Evolutionary conservation across 2,113 vertebrate genomes (phyloP), one percentile per base, ranked within the genome.

Genomic region (Erythrolamprus reginae): DNA sequence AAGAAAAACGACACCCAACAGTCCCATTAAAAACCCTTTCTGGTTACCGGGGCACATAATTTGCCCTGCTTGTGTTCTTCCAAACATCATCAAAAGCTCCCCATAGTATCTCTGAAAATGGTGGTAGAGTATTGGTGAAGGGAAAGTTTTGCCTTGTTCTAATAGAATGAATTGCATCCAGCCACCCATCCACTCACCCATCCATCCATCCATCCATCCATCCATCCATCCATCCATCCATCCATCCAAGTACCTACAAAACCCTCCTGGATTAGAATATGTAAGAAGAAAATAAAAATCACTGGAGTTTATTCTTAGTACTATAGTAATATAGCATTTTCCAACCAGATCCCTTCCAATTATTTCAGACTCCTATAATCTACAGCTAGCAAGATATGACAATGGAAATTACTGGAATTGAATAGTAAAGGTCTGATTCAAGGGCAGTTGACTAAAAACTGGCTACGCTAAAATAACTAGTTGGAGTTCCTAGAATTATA

Each of bases 261-360:
- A 7, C n/a, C 61, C 61, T 33, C 61, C n/a, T 15, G 28, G 52
- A 89, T 53, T 89, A 61, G 77, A 88, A 83, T 82, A 58, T 84
- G 45, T 92, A 86, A 5, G 91, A 45, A 86, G 82, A 91, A 90
- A 91, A 65, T 91, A 26, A 90, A 91, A 89, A 91, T 3, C 83
- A 61, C 83, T 4, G 13, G 45, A 61, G 7, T 26, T 61, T 23
- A 58, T 28, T 84, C 21, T 33, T 15, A 33, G 28, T 65, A 45
- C 45, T 61, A 61, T 61, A n/a, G 26, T n/a, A 65, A n/a, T 65
- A 65, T n/a, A 65, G 28, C 28, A 13, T n/a, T 65, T 65, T 15
- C 58, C 58, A 65, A 65, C 1, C 61, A 70, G n/a, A 33, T 33
- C 4, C n/a, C 13, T 70, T 70, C n/a, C 61, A 70, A n/a, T 70